phyloP scores from a whole-genome alignment of 37 sponge, comb jelly and placozoan species.

The Aplysina aerophoba region DNA sequence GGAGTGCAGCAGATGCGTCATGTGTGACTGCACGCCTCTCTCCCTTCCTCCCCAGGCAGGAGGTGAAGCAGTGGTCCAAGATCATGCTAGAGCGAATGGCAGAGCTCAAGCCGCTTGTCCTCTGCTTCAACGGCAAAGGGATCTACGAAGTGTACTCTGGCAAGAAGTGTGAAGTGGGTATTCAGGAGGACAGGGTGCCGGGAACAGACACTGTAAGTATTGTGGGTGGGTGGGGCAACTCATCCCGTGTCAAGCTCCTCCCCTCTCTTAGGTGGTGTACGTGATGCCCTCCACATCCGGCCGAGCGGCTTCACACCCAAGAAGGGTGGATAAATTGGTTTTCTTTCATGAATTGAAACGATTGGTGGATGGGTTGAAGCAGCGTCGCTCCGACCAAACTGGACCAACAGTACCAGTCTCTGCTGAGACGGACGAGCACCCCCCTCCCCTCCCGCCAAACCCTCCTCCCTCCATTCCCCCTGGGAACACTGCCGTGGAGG shows the following conservation, averaged over 20 bases:
- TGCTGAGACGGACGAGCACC: no score
- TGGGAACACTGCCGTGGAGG: no score
- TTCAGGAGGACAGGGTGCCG: constrained; percentile 69
- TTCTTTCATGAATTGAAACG: constrained; percentile 83
- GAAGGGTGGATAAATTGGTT: constrained; percentile 78
- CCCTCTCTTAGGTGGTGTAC: constrained; percentile 71
- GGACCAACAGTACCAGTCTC: no score
- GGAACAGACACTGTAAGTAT: constrained; percentile 75
- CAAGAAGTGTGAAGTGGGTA: constrained; percentile 74
- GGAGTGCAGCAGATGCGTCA: no score
- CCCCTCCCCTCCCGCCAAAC: no score
- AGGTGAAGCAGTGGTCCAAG: constrained; percentile 81
- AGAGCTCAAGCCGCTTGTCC: constrained; percentile 79
- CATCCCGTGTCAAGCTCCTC: neutral
- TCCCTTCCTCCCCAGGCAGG: constrained; percentile 58
- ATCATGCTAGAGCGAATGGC: constrained; percentile 82
- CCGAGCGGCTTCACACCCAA: constrained; percentile 78
- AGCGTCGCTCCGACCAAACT: no score
- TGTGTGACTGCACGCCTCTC: no score
- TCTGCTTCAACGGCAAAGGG: constrained; percentile 94
- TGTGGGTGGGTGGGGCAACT: neutral
- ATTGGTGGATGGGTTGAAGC: constrained; percentile 56
- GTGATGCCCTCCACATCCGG: constrained; percentile 94
- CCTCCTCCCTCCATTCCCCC: no score
- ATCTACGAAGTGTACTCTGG: constrained; percentile 88